Conservation (phyloP, 2,797 vertebrate species). For the Chlorospingus semifuscus region DNA sequence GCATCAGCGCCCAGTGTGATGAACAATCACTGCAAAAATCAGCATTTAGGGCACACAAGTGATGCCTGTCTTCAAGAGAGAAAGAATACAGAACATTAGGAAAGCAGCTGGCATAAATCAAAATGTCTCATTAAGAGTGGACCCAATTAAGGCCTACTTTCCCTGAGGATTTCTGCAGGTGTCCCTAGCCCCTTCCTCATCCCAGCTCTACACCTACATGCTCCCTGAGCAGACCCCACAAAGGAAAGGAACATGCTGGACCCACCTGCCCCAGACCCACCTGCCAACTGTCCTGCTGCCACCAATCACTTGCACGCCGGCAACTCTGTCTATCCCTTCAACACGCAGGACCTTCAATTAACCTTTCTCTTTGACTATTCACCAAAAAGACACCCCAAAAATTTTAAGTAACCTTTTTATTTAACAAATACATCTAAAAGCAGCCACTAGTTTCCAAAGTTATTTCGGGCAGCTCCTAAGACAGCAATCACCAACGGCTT, state of each 20-base stretch:
- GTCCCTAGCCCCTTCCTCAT: neutral
- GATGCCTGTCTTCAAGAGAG: neutral
- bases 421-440: neutral
- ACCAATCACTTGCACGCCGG: fast-evolving
- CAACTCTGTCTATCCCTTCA: neutral
- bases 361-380: neutral
- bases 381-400: neutral
- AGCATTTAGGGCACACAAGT: neutral
- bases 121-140: neutral
- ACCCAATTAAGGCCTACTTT: neutral
- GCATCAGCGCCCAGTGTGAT: neutral
- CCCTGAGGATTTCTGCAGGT: neutral
- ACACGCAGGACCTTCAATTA: neutral
- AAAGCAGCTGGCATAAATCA: neutral
- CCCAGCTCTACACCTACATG: neutral
- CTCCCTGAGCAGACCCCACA: neutral
- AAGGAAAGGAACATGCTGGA: neutral
- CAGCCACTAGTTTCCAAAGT: neutral
- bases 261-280: neutral
- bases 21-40: neutral
- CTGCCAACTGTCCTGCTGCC: neutral
- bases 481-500: neutral
- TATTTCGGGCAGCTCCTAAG: neutral
- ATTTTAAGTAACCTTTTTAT: neutral
- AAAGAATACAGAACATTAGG: neutral